Evolutionary conservation across 2,888 invertebrate species (phyloP).

Genomic region (Catocala nupta): DNA sequence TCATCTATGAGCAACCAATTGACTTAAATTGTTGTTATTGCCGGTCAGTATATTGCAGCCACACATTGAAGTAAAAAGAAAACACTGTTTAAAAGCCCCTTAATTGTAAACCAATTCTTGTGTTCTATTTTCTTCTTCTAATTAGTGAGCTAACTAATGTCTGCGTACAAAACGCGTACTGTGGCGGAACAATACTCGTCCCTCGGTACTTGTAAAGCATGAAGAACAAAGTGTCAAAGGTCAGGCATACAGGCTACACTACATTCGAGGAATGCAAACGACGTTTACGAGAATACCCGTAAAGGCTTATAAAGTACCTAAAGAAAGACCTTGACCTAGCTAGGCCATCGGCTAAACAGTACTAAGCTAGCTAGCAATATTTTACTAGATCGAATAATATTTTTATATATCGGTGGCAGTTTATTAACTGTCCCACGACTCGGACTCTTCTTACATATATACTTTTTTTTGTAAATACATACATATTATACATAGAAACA

Average conservation of each 20-base stretch:
- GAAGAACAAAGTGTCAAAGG: slow-evolving; percentile 11
- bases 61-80: no score
- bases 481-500: no score
- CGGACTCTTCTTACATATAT: no score
- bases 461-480: no score
- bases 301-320: slow-evolving; percentile 29
- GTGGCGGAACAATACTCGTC: neutral
- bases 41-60: no score
- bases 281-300: slow-evolving; percentile 26
- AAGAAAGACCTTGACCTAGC: slow-evolving; percentile 30
- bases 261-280: slow-evolving; percentile 32
- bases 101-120: no score
- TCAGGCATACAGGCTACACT: slow-evolving; percentile 9
- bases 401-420: slow-evolving; percentile 23
- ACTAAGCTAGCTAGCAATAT: slow-evolving; percentile 18
- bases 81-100: no score
- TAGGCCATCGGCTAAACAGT: slow-evolving; percentile 7
- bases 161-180: slow-evolving; percentile 6
- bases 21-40: no score
- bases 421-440: slow-evolving; percentile 7
- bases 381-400: slow-evolving; percentile 21
- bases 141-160: neutral
- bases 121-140: no score
- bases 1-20: no score
- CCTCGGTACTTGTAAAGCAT: slow-evolving; percentile 3